Base-by-base conservation (phyloP, 1,140 invertebrate species). In the Cryptotermes secundus region DNA sequence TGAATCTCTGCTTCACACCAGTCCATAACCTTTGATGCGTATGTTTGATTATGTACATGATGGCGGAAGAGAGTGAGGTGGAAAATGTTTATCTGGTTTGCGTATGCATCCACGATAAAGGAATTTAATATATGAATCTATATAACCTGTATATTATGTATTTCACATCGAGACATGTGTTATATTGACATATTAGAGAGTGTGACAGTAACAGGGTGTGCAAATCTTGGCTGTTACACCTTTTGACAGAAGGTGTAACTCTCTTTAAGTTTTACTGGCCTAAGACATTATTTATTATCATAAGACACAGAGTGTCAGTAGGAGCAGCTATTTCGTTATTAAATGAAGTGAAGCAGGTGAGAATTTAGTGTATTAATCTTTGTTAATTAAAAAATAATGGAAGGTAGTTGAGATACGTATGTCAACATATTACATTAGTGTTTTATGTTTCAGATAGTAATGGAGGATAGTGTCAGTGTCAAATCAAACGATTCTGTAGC, bases 401-500 rank as follows among this genome's bases (percentile, higher is more conserved):
- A 72, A 72, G n/a, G 22, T 22, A 59, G 38, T 59, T n/a, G n/a
- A n/a, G 38, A 38, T 38, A n/a, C 12, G n/a, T 65, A 12, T 65
- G 22, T 9, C n/a, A 65, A n/a, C 26, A 72, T 22, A 16, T 14
- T 72, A 72, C n/a, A 72, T 65, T 72, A 72, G 26, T 31, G 9
- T 72, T 72, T 85, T 79, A 12, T 85, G n/a, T 82, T 84, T 45
- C 86, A 90, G 91, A 88, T 86, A 88, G 88, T 90, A 90, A 95
- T 95, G 95, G 95, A 95, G 92, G 94, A 95, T 92, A 94, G 93
- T 90, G 89, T 93, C 87, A 95, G 94, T 89, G 92, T 94, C 83
- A 94, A 95, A 91, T 96, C 95, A 85, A 94, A 94, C 89, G 95
- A 96, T 91, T 96, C 96, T 86, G 91, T 94, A 88, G 93, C 94